Base-by-base conservation (phyloP, 2,888 invertebrate species). In the Rotaria sp. region DNA sequence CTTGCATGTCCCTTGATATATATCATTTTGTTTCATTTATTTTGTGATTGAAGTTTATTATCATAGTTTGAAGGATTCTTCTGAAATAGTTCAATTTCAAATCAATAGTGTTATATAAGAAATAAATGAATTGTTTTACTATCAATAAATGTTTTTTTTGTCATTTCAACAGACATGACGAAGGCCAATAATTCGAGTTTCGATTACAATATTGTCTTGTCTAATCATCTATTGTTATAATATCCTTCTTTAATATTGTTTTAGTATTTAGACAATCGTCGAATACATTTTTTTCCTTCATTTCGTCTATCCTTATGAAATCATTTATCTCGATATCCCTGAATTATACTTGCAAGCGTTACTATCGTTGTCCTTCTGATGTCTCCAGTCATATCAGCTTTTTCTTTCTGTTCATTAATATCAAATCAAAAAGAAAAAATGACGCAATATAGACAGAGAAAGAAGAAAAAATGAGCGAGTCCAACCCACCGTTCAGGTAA, bases 401-500 rank as follows among this genome's bases (percentile, higher is more conserved):
- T 30, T 59, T 55, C 26, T 59, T 30, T 59, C 57, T 59, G 57
- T 59, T 59, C 57, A 59, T 59, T 59, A 59, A 59, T 59, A 59
- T 59, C 57, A 59, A 59, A 59, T 59, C 57, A 59, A 30, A 59
- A 59, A 59, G 15, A 59, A 59, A 59, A 59, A 59, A 26, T 59
- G 57, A 59, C 57, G 57, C 57, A 59, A 59, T 59, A 30, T 59
- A 59, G 26, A 30, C 30, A 59, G 13, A 59, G 15, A 13, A 59
- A 26, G n/a, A 59, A 30, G 26, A 59, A 59, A 30, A 30, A 26
- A 59, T 52, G 52, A 26, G 57, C 15, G 57, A 59, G 57, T 59
- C 57, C 57, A 30, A 59, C 57, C 57, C 57, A 59, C 57, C 57
- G 57, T 59, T n/a, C 57, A 59, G 57, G 57, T 59, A 59, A 59